Evolutionary conservation across 2,888 invertebrate species (phyloP).

Genomic region (Chloromyia formosa): DNA sequence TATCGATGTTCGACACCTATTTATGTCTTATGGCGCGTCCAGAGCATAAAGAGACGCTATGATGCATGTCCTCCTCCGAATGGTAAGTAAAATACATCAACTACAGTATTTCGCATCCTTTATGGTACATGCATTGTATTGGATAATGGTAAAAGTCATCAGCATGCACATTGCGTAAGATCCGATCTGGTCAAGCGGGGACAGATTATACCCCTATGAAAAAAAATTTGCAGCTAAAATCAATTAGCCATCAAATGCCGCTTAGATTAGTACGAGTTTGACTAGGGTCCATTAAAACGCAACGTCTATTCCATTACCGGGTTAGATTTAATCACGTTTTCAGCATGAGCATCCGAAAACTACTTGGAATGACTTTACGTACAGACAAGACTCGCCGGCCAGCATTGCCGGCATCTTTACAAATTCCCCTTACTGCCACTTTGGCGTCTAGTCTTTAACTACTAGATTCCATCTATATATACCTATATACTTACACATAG

Average conservation of each 20-base stretch:
- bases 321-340: no score
- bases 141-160: no score
- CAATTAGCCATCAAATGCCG: no score
- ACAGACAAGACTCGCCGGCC: neutral
- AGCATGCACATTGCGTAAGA: no score
- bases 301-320: no score
- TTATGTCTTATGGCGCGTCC: slow-evolving; percentile 33
- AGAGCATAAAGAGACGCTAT: slow-evolving; percentile 20
- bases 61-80: slow-evolving; percentile 43
- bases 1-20: slow-evolving; percentile 42
- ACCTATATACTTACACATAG: no score
- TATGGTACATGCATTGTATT: neutral
- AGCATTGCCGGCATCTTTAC: slow-evolving; percentile 40
- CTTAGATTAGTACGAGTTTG: no score
- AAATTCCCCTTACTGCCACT: slow-evolving; percentile 37
- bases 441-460: slow-evolving; percentile 26
- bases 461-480: no score
- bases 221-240: no score
- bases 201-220: no score
- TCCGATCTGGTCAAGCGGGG: no score
- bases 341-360: neutral
- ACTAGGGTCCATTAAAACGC: no score
- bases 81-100: neutral
- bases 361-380: neutral
- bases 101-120: neutral